Evolutionary conservation across 2,888 invertebrate genomes (phyloP).

Genomic region (Spatulosminthurus flaviceps): DNA sequence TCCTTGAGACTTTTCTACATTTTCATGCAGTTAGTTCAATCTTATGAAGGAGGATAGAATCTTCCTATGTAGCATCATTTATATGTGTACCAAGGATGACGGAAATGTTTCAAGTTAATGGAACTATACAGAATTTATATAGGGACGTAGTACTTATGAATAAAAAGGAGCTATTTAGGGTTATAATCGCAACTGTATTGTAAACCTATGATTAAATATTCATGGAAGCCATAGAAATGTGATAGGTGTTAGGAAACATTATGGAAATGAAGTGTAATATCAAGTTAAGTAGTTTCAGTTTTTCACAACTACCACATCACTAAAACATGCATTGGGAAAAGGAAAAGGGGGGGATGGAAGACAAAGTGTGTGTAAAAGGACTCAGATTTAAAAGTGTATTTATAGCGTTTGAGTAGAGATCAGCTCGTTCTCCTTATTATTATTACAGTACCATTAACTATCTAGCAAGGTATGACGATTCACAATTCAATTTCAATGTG

Average conservation of each 20-base stretch:
- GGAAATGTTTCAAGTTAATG: too few species aligned
- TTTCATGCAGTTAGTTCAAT: too few species aligned
- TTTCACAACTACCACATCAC: not conserved
- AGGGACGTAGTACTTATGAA: too few species aligned
- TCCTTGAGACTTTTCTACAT: too few species aligned
- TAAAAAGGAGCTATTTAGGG: too few species aligned
- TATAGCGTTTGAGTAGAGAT: slow-evolving; percentile 14
- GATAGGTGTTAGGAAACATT: slow-evolving; percentile 5
- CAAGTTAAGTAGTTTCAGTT: slow-evolving; percentile 11
- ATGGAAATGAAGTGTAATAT: slow-evolving; percentile 25
- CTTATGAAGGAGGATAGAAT: too few species aligned
- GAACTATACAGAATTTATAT: too few species aligned
- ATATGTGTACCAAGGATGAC: too few species aligned
- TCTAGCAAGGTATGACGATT: slow-evolving; percentile 17
- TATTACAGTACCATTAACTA: slow-evolving; percentile 29
- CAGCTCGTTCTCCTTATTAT: slow-evolving; percentile 27
- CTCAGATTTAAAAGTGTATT: not conserved
- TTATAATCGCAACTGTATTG: too few species aligned
- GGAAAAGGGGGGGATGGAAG: not conserved
- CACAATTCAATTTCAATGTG: slow-evolving; percentile 5
- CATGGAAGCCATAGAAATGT: not conserved
- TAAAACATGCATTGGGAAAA: not conserved
- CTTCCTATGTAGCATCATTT: too few species aligned
- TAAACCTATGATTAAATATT: not conserved
- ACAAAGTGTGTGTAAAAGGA: not conserved